Evolutionary conservation across 1,140 invertebrate genomes (phyloP), one percentile per base, ranked within the genome.

Genomic region (Proales similis): DNA sequence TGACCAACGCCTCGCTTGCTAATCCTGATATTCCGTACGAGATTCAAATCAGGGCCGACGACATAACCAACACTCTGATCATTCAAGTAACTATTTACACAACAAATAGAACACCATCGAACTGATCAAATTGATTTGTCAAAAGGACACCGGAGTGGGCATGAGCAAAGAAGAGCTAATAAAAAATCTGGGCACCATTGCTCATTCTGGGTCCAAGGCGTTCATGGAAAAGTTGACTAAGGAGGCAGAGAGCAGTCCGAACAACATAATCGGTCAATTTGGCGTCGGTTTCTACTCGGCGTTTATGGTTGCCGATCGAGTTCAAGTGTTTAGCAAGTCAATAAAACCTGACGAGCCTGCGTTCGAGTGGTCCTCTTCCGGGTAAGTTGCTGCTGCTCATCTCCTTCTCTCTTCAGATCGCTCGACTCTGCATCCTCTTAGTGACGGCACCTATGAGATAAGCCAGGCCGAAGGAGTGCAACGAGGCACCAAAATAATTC

Each of bases 281-380:
- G 93, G 92, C 64, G 93, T 97, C 12, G 93, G 93, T 7, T 97
- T 97, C 73, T 97, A 96, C 71, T 94, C 91, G 38, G 83, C 86
- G 0, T 96, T 96, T 73, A 95, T 96, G 86, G 91, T 96, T 1
- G 88, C 89, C 49, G 84, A 94, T 67, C 86, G 86, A 73, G 88
- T 96, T 12, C 87, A 92, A 71, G 90, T 97, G 0, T 93, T 79
- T 69, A 89, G 90, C 4, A 81, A 81, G 68, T 80, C 81, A 61
- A 30, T 42, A 26, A 69, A 71, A 48, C 65, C 70, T 4, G 79
- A 78, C 61, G 79, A 83, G 1, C 75, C 79, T 12, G 87, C 86
- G 12, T 83, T 85, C 67, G 82, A 84, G 68, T 96, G 91, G 91
- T 77, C 79, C 30, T 90, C 87, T 43, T 88, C 93, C 79, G 90